Evolutionary conservation across 1,140 invertebrate genomes (phyloP).

Genomic region (Dinothrombium tinctorium): DNA sequence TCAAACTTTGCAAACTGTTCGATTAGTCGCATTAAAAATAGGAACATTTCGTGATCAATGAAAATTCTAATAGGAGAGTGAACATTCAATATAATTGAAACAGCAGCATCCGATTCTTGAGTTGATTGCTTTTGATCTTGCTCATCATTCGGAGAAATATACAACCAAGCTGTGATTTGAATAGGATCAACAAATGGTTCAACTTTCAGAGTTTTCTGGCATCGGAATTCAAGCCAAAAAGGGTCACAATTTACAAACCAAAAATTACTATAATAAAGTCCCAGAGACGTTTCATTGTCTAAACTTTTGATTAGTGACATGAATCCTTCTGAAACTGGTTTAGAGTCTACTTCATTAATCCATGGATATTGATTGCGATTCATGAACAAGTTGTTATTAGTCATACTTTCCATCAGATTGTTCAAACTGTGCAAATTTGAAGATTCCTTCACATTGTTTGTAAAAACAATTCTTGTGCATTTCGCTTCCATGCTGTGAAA

Average conservation of each 20-base stretch:
- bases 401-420: conserved; percentile 1
- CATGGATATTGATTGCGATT: conserved; percentile 6
- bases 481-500: conserved; percentile 2
- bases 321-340: conserved; percentile 4
- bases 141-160: not conserved
- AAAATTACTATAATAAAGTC: conserved; percentile 2
- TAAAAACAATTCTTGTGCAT: conserved; percentile 3
- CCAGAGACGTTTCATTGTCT: too few relatives aligned
- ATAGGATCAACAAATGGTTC: conserved; percentile 5
- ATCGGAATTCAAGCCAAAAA: conserved; percentile 8
- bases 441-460: conserved; percentile 4
- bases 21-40: conserved; percentile 8
- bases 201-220: not conserved
- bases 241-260: conserved; percentile 8
- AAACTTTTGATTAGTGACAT: not conserved
- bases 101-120: not conserved
- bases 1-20: conserved; percentile 8
- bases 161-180: not conserved
- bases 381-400: conserved; percentile 2
- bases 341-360: conserved; percentile 3
- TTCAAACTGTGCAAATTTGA: conserved; percentile 4
- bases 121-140: not conserved
- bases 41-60: conserved; percentile 8
- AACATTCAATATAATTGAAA: conserved; percentile 4
- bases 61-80: conserved; percentile 1